These are phyloP conservation scores for Eupelmus urozonus DNA, from an alignment of 2,888 invertebrate genomes.

Conservation along the genomic window DNA sequence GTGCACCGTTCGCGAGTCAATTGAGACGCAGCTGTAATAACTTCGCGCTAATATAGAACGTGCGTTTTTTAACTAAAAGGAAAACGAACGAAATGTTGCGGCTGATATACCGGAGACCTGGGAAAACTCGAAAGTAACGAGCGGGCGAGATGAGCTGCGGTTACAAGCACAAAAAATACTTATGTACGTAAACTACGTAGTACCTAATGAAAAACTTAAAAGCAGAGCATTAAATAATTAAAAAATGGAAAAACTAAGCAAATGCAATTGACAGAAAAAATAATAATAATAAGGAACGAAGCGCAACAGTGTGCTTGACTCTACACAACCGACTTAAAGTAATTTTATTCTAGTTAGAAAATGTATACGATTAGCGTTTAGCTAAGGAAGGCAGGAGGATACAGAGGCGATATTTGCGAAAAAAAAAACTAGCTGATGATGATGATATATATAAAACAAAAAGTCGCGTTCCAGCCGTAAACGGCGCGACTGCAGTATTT, in stretches of 20 bases:
- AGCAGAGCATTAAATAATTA: no score
- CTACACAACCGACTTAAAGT: conserved; percentile 60
- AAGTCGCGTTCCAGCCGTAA: conserved; percentile 49
- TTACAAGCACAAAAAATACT: conserved; percentile 53
- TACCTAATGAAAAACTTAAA: conserved; percentile 60
- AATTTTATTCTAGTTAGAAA: conserved; percentile 77
- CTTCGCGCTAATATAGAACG: conserved; percentile 39
- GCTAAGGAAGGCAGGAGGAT: conserved; percentile 69
- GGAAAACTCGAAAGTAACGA: conserved; percentile 33
- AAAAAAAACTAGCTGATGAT: conserved; percentile 50
- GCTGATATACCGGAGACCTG: conserved; percentile 2
- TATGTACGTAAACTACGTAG: conserved; percentile 61
- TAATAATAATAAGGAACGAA: conserved; percentile 36
- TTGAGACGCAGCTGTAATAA: conserved; percentile 25
- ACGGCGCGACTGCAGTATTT: conserved; percentile 72
- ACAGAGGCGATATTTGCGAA: conserved; percentile 59
- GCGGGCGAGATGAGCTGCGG: conserved; percentile 46
- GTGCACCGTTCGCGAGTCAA: conserved; percentile 42
- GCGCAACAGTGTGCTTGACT: conserved; percentile 52
- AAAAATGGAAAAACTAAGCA: conserved; percentile 57
- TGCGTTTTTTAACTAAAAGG: conserved; percentile 24
- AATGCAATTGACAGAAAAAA: conserved; percentile 49
- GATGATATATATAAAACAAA: conserved; percentile 48
- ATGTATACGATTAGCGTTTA: conserved; percentile 77
- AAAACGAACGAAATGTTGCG: not conserved